phyloP scores from a whole-genome alignment of 2,888 invertebrate genomes.

The Aromia moschata region DNA sequence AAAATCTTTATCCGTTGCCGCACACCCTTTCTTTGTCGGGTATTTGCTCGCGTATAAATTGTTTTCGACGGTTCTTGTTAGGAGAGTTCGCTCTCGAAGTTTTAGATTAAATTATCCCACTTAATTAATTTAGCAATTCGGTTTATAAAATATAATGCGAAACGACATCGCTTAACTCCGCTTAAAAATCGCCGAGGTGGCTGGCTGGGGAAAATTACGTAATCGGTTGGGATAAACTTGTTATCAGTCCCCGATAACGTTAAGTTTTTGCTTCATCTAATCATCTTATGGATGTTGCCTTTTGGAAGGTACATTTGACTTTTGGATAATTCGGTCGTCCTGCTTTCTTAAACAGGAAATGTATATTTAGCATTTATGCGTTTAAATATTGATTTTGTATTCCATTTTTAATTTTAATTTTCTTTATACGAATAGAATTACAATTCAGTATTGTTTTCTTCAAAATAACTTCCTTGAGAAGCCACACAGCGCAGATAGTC shows the following conservation, averaged over 20 bases:
- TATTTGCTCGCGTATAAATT: slow-evolving; percentile 28
- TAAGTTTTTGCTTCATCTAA: background rate
- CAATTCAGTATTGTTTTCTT: too few species aligned
- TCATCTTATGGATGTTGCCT: too few species aligned
- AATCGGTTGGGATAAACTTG: slow-evolving; percentile 2
- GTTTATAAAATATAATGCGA: slow-evolving; percentile 19
- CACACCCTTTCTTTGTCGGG: slow-evolving; percentile 24
- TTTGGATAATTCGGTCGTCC: too few species aligned
- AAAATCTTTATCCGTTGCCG: slow-evolving; percentile 34
- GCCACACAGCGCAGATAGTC: too few species aligned
- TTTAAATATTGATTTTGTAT: too few species aligned
- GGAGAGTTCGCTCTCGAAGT: slow-evolving; percentile 29
- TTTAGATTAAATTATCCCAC: slow-evolving; percentile 22
- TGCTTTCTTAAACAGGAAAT: too few species aligned
- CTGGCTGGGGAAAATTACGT: background rate
- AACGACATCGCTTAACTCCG: slow-evolving; percentile 17
- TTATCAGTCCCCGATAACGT: background rate
- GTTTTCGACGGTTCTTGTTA: slow-evolving; percentile 32
- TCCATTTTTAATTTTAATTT: too few species aligned
- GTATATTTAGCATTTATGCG: too few species aligned
- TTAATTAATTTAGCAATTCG: slow-evolving; percentile 27
- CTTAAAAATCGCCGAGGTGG: background rate
- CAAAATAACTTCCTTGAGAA: too few species aligned
- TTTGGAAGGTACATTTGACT: too few species aligned
- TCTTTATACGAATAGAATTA: too few species aligned